Base-by-base conservation (phyloP, 1,140 invertebrate species). In the Mizuhopecten yessoensis region DNA sequence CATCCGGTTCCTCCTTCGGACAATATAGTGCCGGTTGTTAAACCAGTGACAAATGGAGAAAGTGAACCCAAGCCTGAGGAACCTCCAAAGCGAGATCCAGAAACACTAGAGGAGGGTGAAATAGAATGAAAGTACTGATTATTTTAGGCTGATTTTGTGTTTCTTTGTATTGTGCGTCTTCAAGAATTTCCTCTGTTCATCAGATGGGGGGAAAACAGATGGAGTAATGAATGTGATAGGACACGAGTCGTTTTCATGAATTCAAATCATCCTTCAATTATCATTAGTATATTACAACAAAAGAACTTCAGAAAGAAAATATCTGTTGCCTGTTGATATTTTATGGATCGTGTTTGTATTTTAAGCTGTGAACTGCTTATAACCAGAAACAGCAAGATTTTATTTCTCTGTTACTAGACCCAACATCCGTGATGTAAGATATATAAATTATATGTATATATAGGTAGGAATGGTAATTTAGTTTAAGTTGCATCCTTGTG, bases 61-160 rank as follows among this genome's bases (percentile, higher is more conserved):
- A 86, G 86, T 75, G 57, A 75, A 29, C 57, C 57, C 23, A 75
- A 75, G 17, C n/a, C 57, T 75, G 57, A 75, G 57, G 57, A 7
- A 75, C 57, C 57, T 29, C 57, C 57, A 0, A n/a, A 23, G 86
- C 86, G 42, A 87, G 86, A 45, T 10, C 34, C 89, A 13, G 86
- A 42, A 20, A 39, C 86, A 86, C 33, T 92, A 88, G 91, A 92
- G 87, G 91, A 92, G 34, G 91, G 91, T 42, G 91, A 92, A 34
- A 92, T 92, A 39, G 91, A 92, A 88, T 92, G 33, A 91, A 90
- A 86, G 57, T 89, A 29, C 1, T 75, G 57, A 75, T 75, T 5
- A 29, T 75, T 29, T 75, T 75, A 75, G 57, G 57, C 23, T 75
- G 23, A 29, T 75, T 29, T 2, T 75, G n/a, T 75, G 57, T 75